Conservation (phyloP, 2,888 invertebrate genomes). For the Rotaria socialis region DNA sequence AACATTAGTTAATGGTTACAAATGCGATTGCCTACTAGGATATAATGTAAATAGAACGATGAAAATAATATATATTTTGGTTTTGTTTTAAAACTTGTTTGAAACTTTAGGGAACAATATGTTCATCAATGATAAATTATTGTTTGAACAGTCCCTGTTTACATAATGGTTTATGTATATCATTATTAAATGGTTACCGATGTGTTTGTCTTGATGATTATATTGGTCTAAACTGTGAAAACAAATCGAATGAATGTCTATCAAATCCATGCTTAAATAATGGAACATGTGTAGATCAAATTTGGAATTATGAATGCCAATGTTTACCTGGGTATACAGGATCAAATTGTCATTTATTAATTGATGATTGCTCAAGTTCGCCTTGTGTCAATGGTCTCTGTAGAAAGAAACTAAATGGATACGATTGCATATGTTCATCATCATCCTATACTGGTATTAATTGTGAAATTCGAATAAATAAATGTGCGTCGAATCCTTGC, state of each 20-base stretch:
- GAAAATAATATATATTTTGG: neutral
- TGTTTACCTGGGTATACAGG: constrained; percentile 40
- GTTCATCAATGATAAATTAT: constrained; percentile 42
- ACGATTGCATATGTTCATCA: constrained; percentile 47
- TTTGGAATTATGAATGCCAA: constrained; percentile 38
- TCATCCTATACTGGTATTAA: constrained; percentile 40
- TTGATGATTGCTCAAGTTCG: constrained; percentile 39
- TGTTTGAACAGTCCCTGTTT: constrained; percentile 44
- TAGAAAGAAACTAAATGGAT: constrained; percentile 23
- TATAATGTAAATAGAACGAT: constrained; percentile 14
- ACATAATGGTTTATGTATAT: constrained; percentile 43
- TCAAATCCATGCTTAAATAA: constrained; percentile 43
- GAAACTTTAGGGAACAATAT: neutral
- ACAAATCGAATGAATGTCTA: constrained; percentile 37
- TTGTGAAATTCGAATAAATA: constrained; percentile 44
- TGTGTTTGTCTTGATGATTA: constrained; percentile 42
- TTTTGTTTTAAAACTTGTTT: too few species aligned
- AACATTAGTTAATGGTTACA: constrained; percentile 32
- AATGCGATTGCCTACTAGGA: constrained; percentile 39
- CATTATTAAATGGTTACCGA: constrained; percentile 38
- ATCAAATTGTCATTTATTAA: constrained; percentile 33
- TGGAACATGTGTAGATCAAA: constrained; percentile 39
- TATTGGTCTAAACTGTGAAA: constrained; percentile 40
- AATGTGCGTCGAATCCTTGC: constrained; percentile 43
- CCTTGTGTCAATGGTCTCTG: constrained; percentile 63